Conservation (phyloP, 2,888 invertebrate species). For the Coelogynopora nodosa region DNA sequence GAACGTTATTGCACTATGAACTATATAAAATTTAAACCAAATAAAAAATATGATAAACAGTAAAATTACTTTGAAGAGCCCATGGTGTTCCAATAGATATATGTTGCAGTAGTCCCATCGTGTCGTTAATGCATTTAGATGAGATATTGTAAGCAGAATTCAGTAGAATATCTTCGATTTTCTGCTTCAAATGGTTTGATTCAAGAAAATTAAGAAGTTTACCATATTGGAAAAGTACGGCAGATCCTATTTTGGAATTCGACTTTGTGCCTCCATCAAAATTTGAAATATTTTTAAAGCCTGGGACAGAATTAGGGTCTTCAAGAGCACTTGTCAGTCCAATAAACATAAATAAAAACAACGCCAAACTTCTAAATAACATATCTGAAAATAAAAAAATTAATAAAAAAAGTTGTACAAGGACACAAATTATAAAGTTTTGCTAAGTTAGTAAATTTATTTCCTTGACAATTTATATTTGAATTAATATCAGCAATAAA, state of each 20-base stretch:
- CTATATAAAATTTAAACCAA: not conserved
- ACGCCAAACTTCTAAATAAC: not conserved
- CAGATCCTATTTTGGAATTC: not conserved
- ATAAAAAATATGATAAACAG: not conserved
- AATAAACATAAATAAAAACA: not conserved
- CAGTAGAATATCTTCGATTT: not conserved
- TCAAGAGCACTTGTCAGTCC: not conserved
- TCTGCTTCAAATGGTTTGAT: not conserved
- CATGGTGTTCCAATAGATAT: not conserved
- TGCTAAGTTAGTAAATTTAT: no score
- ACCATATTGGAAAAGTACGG: not conserved
- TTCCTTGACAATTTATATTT: no score
- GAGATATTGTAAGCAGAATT: not conserved
- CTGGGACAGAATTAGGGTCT: not conserved
- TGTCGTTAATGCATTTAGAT: not conserved
- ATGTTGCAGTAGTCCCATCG: not conserved
- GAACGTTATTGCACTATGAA: no score
- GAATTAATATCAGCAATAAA: no score
- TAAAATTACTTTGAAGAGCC: not conserved
- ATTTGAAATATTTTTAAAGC: not conserved
- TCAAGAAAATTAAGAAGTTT: not conserved
- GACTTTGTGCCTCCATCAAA: not conserved
- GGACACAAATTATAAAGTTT: no score
- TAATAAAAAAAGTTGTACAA: no score
- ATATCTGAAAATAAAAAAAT: not conserved